Percentiles rank a stretch among this genome's conserved stretches.
Conservation (phyloP, 2,113 vertebrate species). For the Limnothrissa miodon region DNA sequence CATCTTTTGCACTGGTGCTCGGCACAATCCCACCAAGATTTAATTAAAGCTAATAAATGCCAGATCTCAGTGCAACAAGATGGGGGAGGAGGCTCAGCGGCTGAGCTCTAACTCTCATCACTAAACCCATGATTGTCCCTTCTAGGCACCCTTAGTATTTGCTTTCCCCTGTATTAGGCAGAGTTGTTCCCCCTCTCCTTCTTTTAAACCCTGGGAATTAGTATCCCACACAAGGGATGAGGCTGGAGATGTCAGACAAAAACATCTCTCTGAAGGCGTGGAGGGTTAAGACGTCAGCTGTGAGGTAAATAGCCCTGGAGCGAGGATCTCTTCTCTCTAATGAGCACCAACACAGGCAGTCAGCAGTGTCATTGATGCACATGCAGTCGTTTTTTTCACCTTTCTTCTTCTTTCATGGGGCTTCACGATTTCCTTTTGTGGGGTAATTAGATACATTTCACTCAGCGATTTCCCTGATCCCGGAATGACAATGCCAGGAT, state of each 20-base stretch:
- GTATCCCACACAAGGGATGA: neutral
- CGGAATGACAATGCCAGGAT: neutral
- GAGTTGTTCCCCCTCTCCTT: neutral
- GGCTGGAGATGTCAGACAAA: neutral
- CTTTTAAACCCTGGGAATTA: neutral
- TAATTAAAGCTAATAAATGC: constrained; percentile 59
- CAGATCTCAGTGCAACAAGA: neutral
- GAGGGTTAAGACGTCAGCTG: neutral
- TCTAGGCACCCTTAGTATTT: constrained; percentile 12
- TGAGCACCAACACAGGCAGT: constrained; percentile 18
- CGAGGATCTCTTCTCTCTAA: constrained; percentile 7
- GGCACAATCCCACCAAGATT: constrained; percentile 55
- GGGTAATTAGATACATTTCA: constrained; percentile 16
- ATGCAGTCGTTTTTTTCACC: neutral
- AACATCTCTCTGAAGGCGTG: constrained; percentile 15
- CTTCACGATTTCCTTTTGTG: neutral
- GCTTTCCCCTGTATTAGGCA: neutral
- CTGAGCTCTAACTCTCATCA: constrained; percentile 38
- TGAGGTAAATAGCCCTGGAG: neutral
- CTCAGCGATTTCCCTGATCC: constrained; percentile 13
- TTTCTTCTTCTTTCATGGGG: neutral
- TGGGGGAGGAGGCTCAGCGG: neutral
- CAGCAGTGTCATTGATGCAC: neutral
- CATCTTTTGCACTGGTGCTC: constrained; percentile 50
- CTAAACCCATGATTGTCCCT: constrained; percentile 24